Evolutionary conservation across 1,140 invertebrate genomes (phyloP).

Genomic region (Ditylenchus dipsaci): DNA sequence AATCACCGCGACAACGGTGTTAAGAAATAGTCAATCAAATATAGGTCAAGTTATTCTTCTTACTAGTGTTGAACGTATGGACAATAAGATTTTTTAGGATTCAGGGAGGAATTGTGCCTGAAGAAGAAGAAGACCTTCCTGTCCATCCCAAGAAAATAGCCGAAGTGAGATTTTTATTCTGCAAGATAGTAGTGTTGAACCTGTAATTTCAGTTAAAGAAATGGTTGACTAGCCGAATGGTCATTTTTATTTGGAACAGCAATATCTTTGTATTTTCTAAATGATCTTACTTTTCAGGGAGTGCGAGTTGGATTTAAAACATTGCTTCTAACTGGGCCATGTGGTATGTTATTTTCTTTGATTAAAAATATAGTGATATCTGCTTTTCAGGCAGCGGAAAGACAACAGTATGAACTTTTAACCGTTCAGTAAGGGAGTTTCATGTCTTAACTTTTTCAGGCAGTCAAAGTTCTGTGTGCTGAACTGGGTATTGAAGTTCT

Average conservation of each 20-base stretch:
- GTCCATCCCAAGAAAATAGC: conserved; percentile 23
- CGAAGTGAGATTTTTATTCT: conserved; percentile 7
- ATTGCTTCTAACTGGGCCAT: conserved; percentile 25
- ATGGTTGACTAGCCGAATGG: conserved; percentile 18
- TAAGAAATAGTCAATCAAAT: too few species aligned
- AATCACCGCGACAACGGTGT: too few species aligned
- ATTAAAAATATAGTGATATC: too few species aligned
- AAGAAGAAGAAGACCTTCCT: conserved; percentile 8
- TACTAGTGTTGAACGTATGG: too few species aligned
- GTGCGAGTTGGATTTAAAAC: conserved; percentile 19
- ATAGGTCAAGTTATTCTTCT: too few species aligned
- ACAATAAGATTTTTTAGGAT: too few species aligned
- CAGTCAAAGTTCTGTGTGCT: conserved; percentile 29
- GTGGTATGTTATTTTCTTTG: neutral
- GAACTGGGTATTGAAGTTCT: conserved; percentile 35
- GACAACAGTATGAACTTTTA: neutral
- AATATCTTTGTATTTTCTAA: too few species aligned
- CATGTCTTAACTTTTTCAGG: too few species aligned
- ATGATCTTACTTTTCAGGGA: neutral
- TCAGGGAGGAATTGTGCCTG: neutral
- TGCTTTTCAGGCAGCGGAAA: conserved; percentile 15
- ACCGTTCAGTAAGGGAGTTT: too few species aligned
- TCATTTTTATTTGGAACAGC: too few species aligned
- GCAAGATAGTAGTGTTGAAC: neutral
- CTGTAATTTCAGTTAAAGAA: conserved; percentile 24